Base-by-base conservation (phyloP, 2,113 vertebrate genomes). In the Pollimyrus isidori region DNA sequence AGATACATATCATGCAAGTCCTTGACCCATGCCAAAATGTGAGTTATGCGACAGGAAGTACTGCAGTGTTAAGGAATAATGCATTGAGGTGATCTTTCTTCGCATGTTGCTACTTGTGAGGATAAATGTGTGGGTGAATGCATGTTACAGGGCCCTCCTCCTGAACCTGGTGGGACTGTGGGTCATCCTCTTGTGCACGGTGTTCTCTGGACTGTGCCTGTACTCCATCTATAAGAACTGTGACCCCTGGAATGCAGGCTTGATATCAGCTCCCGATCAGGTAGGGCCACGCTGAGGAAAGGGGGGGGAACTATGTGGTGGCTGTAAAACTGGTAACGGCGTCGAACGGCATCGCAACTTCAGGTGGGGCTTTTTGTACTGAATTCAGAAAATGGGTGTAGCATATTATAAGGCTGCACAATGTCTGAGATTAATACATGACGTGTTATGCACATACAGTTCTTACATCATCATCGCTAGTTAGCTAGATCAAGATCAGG, bases 1-100 rank as follows among this genome's bases (percentile, higher is more conserved):
- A 96, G 98, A 95, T 99, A 98, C 91, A 97, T 98, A 91, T 95
- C 98, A 53, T 99, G 98, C 95, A 99, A 97, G 95, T 97, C 21
- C 92, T 93, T 97, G 91, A 94, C 95, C 85, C 98, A 99, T 0
- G 98, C 98, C 89, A 97, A 97, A 96, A 1, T 97, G 98, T 99
- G 94, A 98, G 97, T 92, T 76, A 56, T 10, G 26, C 48, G 11
- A 21, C 45, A 65, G 3, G 73, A 21, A 35, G 82, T 4, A 35
- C 7, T 23, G 19, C 7, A 42, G 13, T 42, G 11, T 26, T 21
- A 46, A 45, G 17, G 7, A 30, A 58, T 7, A 88, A n/a, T 69
- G 87, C 21, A 7, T 46, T 46, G 11, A 45, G 39, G 58, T 69
- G 39, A 46, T 88, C 17, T 46, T 45, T 88, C 35, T 45, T 10